Conservation (phyloP, 2,888 invertebrate species). For the Agrochola circellaris region DNA sequence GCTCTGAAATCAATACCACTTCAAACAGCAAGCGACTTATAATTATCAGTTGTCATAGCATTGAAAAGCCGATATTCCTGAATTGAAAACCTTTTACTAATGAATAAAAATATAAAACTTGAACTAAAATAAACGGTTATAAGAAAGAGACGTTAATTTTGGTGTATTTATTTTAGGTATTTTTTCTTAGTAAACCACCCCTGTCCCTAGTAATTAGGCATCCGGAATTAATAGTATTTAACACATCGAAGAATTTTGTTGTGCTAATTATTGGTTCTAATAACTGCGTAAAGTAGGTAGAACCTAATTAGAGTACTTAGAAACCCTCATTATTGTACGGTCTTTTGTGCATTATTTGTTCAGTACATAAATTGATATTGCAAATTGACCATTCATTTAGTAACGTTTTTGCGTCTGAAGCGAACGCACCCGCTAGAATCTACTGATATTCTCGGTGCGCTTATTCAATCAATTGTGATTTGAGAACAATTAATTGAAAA, state of each 20-base stretch:
- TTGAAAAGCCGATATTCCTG: constrained; percentile 12
- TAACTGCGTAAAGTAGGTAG: constrained; percentile 3
- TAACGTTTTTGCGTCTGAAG: constrained; percentile 33
- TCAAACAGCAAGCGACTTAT: constrained; percentile 13
- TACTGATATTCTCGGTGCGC: constrained; percentile 16
- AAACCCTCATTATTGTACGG: constrained; percentile 19
- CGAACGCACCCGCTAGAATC: constrained; percentile 32
- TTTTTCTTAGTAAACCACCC: constrained; percentile 12
- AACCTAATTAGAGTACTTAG: constrained; percentile 33
- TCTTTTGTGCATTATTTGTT: constrained; percentile 11
- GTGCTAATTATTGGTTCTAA: constrained; percentile 13
- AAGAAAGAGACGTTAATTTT: not conserved
- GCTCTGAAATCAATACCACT: constrained; percentile 30
- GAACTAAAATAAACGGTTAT: not conserved
- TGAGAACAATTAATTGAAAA: not conserved
- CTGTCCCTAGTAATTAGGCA: constrained; percentile 29
- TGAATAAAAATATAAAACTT: not conserved
- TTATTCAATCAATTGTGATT: not conserved
- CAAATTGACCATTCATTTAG: constrained; percentile 35
- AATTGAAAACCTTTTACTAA: constrained; percentile 7
- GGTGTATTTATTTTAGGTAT: constrained; percentile 6
- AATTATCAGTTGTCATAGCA: constrained; percentile 6
- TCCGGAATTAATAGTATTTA: constrained; percentile 45
- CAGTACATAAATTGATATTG: constrained; percentile 14
- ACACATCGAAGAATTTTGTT: constrained; percentile 20